Evolutionary conservation across 37 sponge, comb jelly and placozoan species (phyloP).

Genomic region (Bolinopsis microptera): DNA sequence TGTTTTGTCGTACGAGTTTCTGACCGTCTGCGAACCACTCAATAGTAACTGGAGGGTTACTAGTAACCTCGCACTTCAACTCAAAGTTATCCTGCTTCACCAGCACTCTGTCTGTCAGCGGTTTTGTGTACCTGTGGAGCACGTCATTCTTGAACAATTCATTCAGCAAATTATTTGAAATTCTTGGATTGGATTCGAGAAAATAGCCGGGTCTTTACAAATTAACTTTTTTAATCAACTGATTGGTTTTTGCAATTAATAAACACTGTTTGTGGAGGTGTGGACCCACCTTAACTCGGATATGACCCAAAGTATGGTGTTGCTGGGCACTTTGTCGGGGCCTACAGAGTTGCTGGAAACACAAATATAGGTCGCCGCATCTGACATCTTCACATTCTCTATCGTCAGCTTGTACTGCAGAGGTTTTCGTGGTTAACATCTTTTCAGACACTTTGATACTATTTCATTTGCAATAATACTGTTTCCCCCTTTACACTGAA

Average conservation of each 20-base stretch:
- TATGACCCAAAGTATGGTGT: background rate
- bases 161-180: too few species aligned
- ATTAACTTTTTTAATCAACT: too few species aligned
- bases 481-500: too few species aligned
- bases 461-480: too few species aligned
- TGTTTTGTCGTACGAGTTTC: slow-evolving; percentile 6
- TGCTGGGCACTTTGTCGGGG: background rate
- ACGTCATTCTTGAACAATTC: too few species aligned
- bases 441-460: too few species aligned
- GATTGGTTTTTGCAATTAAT: too few species aligned
- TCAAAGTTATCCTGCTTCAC: slow-evolving; percentile 6
- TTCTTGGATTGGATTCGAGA: too few species aligned
- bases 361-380: slow-evolving; percentile 1
- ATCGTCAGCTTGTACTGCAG: slow-evolving; percentile 39
- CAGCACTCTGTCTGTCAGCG: background rate
- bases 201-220: too few species aligned
- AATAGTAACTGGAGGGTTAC: slow-evolving; percentile 5
- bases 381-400: background rate
- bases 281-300: background rate
- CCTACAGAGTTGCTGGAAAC: background rate
- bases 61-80: slow-evolving; percentile 3
- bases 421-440: too few species aligned
- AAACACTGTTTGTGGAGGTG: too few species aligned
- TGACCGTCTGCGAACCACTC: slow-evolving; percentile 57
- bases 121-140: background rate